Conservation (phyloP, 1,140 invertebrate genomes). For the Papilio glaucus region DNA sequence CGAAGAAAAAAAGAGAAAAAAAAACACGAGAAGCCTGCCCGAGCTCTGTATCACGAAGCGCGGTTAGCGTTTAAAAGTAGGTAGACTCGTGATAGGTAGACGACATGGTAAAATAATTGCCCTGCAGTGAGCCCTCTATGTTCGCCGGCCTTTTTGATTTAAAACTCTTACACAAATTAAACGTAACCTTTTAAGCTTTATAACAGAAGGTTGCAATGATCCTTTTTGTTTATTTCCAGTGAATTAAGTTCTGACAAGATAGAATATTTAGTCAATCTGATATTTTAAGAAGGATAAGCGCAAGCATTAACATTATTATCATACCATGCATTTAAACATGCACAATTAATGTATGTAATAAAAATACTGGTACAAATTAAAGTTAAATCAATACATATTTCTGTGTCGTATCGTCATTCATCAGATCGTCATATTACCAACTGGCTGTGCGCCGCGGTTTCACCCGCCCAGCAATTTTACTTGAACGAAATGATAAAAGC, state of each 20-base stretch:
- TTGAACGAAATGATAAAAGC: too few relatives aligned
- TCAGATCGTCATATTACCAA: too few relatives aligned
- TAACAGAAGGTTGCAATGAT: neutral
- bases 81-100: conserved; percentile 65
- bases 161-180: conserved; percentile 19
- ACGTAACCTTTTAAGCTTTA: conserved; percentile 26
- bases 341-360: too few relatives aligned
- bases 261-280: neutral
- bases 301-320: too few relatives aligned
- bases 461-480: too few relatives aligned
- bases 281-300: too few relatives aligned
- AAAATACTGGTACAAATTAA: too few relatives aligned
- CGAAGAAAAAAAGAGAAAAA: conserved; percentile 40
- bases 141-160: conserved; percentile 37
- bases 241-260: neutral
- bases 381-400: too few relatives aligned
- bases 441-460: too few relatives aligned
- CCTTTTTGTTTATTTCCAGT: neutral
- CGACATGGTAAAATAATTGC: conserved; percentile 70
- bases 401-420: too few relatives aligned
- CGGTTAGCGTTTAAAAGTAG: conserved; percentile 64
- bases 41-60: conserved; percentile 56
- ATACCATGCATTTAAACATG: too few relatives aligned
- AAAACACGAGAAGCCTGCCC: conserved; percentile 49
- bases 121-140: conserved; percentile 30